phyloP scores from a whole-genome alignment of 2,797 vertebrate species.

The Halcyon badia region DNA sequence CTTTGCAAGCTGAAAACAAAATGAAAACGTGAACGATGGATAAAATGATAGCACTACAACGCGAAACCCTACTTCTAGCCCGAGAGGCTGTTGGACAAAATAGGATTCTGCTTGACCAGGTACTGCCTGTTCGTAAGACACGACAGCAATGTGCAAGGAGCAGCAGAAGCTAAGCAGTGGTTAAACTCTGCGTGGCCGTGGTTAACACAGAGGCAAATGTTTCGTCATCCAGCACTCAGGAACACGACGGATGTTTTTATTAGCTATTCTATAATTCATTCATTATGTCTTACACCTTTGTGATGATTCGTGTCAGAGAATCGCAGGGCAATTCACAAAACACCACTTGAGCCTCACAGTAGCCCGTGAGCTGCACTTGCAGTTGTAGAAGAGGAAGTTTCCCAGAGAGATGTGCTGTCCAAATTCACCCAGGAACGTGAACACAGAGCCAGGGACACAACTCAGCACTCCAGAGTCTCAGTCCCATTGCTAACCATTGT shows the following conservation, averaged over 20 bases:
- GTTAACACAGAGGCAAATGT: background rate
- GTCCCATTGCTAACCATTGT: background rate
- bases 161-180: background rate
- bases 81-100: rapidly evolving
- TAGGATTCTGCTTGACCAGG: rapidly evolving
- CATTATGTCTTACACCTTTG: background rate
- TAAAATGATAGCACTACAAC: background rate
- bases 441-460: slow-evolving; percentile 32
- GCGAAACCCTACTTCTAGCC: background rate
- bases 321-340: background rate
- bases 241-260: background rate
- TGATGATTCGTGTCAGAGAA: background rate
- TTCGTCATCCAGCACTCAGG: background rate
- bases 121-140: background rate
- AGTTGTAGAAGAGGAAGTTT: slow-evolving; percentile 16
- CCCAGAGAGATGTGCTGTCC: background rate
- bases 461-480: slow-evolving; percentile 20
- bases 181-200: background rate
- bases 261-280: background rate
- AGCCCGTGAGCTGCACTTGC: background rate
- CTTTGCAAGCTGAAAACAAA: slow-evolving; percentile 74
- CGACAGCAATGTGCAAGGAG: background rate
- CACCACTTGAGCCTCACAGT: background rate
- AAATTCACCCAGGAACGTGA: slow-evolving; percentile 31
- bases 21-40: background rate